These are phyloP conservation scores for Panthera leo DNA, from an alignment of 2,113 vertebrate species.

Conservation along the genomic window DNA sequence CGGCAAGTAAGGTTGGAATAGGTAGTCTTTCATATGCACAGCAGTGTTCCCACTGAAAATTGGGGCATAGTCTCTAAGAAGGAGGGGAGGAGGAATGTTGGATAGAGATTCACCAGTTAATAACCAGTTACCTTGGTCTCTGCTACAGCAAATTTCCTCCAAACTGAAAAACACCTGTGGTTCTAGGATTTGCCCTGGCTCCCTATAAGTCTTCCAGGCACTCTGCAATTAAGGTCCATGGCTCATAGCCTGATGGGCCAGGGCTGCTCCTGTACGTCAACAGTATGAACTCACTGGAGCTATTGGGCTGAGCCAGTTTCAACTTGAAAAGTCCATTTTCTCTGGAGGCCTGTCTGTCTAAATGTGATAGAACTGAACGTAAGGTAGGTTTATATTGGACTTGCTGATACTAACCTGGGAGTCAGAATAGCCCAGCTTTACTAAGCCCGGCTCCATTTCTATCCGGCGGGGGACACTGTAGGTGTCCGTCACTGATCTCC, in stretches of 20 bases:
- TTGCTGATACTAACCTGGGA: neutral
- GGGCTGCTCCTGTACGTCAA: neutral
- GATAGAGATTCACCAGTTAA: neutral
- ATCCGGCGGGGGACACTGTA: rapidly evolving
- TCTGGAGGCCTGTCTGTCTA: neutral
- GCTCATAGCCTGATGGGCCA: neutral
- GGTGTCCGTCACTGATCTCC: neutral
- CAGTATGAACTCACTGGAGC: neutral
- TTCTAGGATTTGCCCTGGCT: neutral
- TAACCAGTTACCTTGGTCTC: neutral
- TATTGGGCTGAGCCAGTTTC: neutral
- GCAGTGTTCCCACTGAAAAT: neutral
- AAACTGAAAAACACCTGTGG: rapidly evolving
- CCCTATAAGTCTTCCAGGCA: neutral
- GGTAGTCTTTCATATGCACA: neutral
- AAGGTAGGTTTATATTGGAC: neutral
- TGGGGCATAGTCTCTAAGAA: neutral
- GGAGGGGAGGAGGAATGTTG: neutral
- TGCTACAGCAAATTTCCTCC: neutral
- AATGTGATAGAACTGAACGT: neutral
- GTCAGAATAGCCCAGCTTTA: neutral
- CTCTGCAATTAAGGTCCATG: neutral
- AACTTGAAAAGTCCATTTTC: neutral
- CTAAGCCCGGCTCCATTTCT: neutral
- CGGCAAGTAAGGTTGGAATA: neutral